phyloP scores from a whole-genome alignment of 2,888 invertebrate genomes.

The Sycophila texana region DNA sequence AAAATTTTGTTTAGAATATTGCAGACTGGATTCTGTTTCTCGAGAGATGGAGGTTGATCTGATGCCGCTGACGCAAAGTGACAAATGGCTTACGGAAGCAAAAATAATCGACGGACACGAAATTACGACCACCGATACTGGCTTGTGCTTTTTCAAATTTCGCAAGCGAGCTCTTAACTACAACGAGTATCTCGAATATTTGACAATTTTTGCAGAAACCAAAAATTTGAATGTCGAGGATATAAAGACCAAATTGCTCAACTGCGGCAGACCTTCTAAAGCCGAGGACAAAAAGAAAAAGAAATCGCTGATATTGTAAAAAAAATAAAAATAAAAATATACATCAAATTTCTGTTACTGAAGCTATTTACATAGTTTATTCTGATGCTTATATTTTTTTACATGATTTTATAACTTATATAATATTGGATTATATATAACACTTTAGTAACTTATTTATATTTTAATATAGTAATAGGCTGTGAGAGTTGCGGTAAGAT shows the following conservation, averaged over 20 bases:
- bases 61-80: conserved; percentile 66
- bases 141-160: conserved; percentile 68
- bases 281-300: background rate
- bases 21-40: conserved; percentile 65
- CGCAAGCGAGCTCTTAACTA: conserved; percentile 66
- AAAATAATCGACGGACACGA: conserved; percentile 64
- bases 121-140: conserved; percentile 67
- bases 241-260: conserved; percentile 64
- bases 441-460: conserved; percentile 28
- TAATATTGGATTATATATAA: conserved; percentile 39
- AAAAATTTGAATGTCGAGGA: conserved; percentile 62
- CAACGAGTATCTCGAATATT: conserved; percentile 63
- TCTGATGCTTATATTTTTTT: conserved; percentile 52
- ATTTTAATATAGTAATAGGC: background rate
- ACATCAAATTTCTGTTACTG: conserved; percentile 36
- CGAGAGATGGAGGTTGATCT: conserved; percentile 57
- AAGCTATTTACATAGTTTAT: conserved; percentile 62
- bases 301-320: background rate
- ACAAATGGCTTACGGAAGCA: conserved; percentile 66
- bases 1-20: conserved; percentile 61
- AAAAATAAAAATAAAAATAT: conserved; percentile 14
- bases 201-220: conserved; percentile 61
- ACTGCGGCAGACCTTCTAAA: conserved; percentile 58
- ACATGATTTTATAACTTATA: conserved; percentile 15
- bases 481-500: background rate